A percentile compares a stretch with the other conserved stretches of the same genome.
Evolutionary conservation across 2,113 vertebrate genomes (phyloP).

Genomic region (Coturnix japonica): DNA sequence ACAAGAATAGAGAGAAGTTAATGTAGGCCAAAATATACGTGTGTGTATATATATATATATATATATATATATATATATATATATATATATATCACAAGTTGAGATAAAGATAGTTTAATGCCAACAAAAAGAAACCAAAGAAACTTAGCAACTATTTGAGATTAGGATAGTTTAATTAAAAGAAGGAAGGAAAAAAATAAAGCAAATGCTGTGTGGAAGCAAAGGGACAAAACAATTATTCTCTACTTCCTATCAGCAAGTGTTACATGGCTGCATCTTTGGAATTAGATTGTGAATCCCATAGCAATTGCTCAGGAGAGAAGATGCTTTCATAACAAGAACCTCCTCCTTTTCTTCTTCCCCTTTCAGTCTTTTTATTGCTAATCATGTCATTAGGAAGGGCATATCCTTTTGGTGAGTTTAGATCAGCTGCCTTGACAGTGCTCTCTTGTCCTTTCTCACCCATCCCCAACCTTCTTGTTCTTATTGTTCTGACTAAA

Average conservation of each 20-base stretch:
- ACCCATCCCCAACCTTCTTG: not conserved
- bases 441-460: not conserved
- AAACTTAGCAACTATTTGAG: not conserved
- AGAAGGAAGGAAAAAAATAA: not conserved
- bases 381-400: not conserved
- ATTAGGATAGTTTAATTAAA: not conserved
- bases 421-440: not conserved
- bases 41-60: not conserved
- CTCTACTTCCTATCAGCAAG: not conserved
- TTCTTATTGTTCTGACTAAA: not conserved
- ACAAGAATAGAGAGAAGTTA: not conserved
- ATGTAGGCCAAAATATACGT: not conserved
- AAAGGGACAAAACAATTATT: not conserved
- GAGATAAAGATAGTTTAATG: not conserved
- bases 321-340: not conserved
- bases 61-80: not conserved
- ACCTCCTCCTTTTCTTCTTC: not conserved
- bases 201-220: not conserved
- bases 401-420: not conserved
- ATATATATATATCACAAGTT: not conserved
- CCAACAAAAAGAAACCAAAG: not conserved
- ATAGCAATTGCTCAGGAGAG: not conserved
- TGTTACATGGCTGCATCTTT: not conserved
- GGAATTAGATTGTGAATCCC: not conserved
- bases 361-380: not conserved